These are phyloP conservation scores for Mionectes olivaceus DNA, from an alignment of 2,797 vertebrate genomes.

Conservation along the genomic window DNA sequence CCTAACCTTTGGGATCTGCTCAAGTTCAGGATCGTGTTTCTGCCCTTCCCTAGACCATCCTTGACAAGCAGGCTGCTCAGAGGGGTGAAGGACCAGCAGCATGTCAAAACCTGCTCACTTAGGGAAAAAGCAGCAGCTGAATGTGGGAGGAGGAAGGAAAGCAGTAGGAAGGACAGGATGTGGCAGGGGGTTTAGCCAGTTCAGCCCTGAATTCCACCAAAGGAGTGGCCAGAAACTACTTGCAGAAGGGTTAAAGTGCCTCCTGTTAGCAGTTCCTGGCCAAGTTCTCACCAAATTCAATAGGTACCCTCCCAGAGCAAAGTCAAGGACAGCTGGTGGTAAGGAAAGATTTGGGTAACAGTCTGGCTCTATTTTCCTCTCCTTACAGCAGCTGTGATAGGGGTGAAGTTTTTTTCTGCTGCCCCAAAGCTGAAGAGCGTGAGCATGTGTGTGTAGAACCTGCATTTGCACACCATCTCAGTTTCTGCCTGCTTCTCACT, in stretches of 20 bases:
- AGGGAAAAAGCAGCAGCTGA: neutral
- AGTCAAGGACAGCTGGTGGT: neutral
- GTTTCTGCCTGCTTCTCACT: conserved; percentile 58
- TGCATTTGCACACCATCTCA: conserved; percentile 30
- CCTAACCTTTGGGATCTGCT: conserved; percentile 22
- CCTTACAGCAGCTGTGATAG: neutral
- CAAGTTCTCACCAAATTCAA: neutral
- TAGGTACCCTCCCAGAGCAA: neutral
- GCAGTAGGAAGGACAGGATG: neutral
- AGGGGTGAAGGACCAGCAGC: neutral
- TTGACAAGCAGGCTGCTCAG: neutral
- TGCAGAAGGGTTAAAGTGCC: neutral
- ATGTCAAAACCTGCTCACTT: neutral
- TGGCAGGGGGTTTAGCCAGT: neutral
- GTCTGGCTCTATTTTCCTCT: neutral
- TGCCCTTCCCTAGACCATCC: neutral
- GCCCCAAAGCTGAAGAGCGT: neutral
- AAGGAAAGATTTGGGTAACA: neutral
- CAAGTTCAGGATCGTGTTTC: neutral
- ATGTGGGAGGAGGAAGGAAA: neutral
- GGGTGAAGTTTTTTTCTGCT: neutral
- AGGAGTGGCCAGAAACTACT: neutral
- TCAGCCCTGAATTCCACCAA: neutral
- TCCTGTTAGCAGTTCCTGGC: neutral
- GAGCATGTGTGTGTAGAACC: neutral